Percentiles rank a stretch among this genome's conserved stretches.
Evolutionary conservation across 1,140 invertebrate genomes (phyloP).

Genomic region (Nilaparvata lugens): DNA sequence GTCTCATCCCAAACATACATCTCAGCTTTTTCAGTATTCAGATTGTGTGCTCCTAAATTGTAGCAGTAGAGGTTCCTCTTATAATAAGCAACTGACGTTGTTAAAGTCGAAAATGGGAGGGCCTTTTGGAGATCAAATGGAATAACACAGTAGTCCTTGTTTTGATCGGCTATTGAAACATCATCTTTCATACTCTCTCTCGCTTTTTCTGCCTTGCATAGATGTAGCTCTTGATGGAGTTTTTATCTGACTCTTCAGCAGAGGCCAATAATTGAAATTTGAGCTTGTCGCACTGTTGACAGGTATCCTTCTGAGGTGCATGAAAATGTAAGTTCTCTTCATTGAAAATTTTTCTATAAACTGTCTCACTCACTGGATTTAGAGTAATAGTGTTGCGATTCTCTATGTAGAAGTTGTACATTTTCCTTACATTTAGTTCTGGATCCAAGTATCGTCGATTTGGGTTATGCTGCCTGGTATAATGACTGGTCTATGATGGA

Average conservation of each 20-base stretch:
- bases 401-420: conserved; percentile 11
- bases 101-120: conserved; percentile 12
- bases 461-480: conserved; percentile 16
- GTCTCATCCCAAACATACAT: conserved; percentile 24
- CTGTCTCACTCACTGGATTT: conserved; percentile 10
- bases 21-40: conserved; percentile 13
- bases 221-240: conserved; percentile 9
- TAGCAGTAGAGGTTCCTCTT: conserved; percentile 18
- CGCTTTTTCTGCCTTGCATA: conserved; percentile 13
- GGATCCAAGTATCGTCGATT: conserved; percentile 12
- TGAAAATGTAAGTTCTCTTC: conserved; percentile 19
- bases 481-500: conserved; percentile 17
- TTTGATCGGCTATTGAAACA: not conserved
- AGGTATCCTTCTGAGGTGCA: conserved; percentile 15
- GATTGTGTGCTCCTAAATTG: conserved; percentile 19
- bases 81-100: conserved; percentile 16
- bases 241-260: not conserved
- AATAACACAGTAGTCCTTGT: not conserved
- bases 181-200: not conserved
- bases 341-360: conserved; percentile 20
- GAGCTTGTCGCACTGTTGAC: conserved; percentile 14
- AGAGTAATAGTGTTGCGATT: not conserved
- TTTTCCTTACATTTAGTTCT: conserved; percentile 11
- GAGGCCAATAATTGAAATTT: conserved; percentile 7
- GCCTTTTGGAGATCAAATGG: conserved; percentile 15